Evolutionary conservation across 1,140 invertebrate species (phyloP), one percentile per base, ranked within the genome.

Genomic region (Saccostrea glomerata): DNA sequence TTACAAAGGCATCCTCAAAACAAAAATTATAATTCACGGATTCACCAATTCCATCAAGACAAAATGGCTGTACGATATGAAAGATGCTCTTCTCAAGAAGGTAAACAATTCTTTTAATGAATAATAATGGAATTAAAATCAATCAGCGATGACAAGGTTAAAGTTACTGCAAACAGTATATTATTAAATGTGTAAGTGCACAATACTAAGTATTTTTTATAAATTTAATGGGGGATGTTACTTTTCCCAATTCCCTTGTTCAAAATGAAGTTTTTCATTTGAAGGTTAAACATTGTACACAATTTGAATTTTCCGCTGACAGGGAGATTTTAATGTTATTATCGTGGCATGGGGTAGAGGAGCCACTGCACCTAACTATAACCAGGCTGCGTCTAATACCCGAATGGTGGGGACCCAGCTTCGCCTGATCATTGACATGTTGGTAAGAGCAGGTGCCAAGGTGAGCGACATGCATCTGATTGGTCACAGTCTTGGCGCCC

Each of bases 11-110:
- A 86, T 3, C 0, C 84, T 56, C 9, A 84, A 87, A 85, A 93
- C 90, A 20, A 97, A 98, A 94, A 96, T 99, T 54, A 98, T 99
- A 89, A 93, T 98, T 90, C 98, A 98, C 93, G 98, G 98, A 77
- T 98, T 98, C 94, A 97, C 98, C 90, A 97, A 98, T 36, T 89
- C 85, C 77, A 90, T 86, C 11, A 88, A 90, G 12, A 87, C 89
- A 23, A 36, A 58, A n/a, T 93, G 93, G 93, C 70, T 93, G 6
- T 86, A 91, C 84, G 47, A 86, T 25, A 93, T 93, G 91, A 93
- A 93, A 87, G 90, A 93, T 85, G 91, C 90, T 40, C 86, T 93
- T 20, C 70, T 93, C 0, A 89, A 89, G 85, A 66, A 25, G 36
- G 92, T 92, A 23, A 54, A 30, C 25, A 12, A 6, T 63, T 63